Evolutionary conservation across 2,888 invertebrate species (phyloP), one percentile per base, ranked within the genome.

Genomic region (Copidosoma aretas): DNA sequence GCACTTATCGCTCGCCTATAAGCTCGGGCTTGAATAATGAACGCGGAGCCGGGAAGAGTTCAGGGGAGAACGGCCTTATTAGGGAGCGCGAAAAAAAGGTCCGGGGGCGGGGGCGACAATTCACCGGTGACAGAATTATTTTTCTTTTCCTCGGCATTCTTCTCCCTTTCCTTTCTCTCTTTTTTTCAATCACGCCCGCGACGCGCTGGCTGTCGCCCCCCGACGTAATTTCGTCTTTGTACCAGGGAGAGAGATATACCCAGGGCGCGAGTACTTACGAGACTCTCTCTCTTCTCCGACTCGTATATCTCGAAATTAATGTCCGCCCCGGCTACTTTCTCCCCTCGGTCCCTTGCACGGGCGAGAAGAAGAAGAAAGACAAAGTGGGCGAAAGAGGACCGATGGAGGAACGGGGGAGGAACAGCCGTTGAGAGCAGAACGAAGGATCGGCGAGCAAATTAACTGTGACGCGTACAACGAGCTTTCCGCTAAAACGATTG

Each of bases 161-260:
- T 17, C 22, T 77, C 75, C 75, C 75, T 72, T 73, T 59, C 24
- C 62, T 1, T 54, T 19, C 43, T 41, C 46, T 25, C 60, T 73
- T 77, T 77, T 79, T 80, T 80, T 78, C 78, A 79, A 80, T 79
- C 78, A 78, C 77, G 66, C 74, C 75, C 74, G 74, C 71, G 49
- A 65, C 59, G 60, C 68, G 68, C 21, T 46, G 43, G 22, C 46
- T 53, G 53, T 61, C 64, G 67, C 75, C 74, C 32, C 67, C 74
- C 76, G 70, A 74, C 73, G 78, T 79, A 79, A 79, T 80, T 78
- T 77, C 73, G 74, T 75, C 76, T 79, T 78, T 79, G 78, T 77
- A 74, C 73, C 76, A 64, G 71, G 63, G 75, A 73, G 74, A 73
- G 74, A 8, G 4, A 5, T 32, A 32, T 32, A 32, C 8, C 32